Conservation (phyloP, 2,797 vertebrate genomes). For the Oreochromis grahami region DNA sequence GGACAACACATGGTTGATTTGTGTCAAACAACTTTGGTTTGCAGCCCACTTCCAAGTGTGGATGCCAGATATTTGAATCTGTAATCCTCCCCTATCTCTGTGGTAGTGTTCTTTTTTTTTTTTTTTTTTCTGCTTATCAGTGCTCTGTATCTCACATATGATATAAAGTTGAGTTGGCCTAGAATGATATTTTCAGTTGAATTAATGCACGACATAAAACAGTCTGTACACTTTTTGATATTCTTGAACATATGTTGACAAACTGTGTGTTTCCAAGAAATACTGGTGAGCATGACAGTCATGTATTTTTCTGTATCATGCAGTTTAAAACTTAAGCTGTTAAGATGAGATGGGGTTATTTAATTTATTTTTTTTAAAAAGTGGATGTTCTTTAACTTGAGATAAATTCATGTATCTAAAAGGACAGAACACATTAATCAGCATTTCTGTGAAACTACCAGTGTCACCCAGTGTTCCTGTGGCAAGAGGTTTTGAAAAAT, state of each 20-base stretch:
- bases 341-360: background rate
- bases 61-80: background rate
- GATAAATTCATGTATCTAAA: background rate
- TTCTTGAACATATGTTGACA: background rate
- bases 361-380: background rate
- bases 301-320: fast-evolving
- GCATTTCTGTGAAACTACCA: background rate
- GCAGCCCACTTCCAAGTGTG: background rate
- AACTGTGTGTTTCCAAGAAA: background rate
- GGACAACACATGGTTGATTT: background rate
- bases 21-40: background rate
- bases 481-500: background rate
- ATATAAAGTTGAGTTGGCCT: background rate
- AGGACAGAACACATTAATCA: background rate
- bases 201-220: background rate
- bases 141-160: background rate
- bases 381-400: background rate
- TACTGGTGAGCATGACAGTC: background rate
- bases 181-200: background rate
- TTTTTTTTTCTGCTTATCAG: background rate
- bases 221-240: background rate
- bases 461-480: background rate
- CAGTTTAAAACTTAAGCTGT: background rate
- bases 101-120: background rate
- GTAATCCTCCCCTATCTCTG: fast-evolving